phyloP scores from a whole-genome alignment of 2,888 invertebrate genomes.

The Arrhopalites spinosus region DNA sequence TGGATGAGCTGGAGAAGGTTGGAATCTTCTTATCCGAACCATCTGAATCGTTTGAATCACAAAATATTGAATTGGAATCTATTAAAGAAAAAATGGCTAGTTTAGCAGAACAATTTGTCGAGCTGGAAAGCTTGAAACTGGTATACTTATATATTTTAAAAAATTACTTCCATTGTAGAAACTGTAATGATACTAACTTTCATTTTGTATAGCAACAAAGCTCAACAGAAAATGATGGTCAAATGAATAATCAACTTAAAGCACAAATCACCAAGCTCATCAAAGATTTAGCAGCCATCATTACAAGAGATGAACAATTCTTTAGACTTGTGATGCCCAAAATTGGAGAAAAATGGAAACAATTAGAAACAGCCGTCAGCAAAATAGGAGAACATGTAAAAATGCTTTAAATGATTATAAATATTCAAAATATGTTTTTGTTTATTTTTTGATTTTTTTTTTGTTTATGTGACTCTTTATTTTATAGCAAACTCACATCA shows the following conservation, averaged over 20 bases:
- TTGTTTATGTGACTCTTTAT: conserved; percentile 2
- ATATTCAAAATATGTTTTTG: neutral
- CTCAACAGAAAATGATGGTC: neutral
- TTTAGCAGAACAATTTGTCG: conserved; percentile 18
- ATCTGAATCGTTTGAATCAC: conserved; percentile 7
- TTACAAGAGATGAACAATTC: conserved; percentile 24
- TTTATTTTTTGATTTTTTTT: conserved; percentile 13
- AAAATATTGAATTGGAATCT: conserved; percentile 25
- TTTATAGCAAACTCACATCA: conserved; percentile 42
- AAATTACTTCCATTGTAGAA: too few species aligned
- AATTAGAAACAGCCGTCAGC: conserved; percentile 12
- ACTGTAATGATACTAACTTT: too few species aligned
- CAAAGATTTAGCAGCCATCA: conserved; percentile 1
- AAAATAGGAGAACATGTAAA: conserved; percentile 31
- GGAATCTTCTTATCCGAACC: conserved; percentile 31
- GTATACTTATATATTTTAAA: neutral
- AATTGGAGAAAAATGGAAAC: conserved; percentile 33
- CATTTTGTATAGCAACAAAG: neutral
- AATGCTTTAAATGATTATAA: neutral
- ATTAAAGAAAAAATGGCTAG: conserved; percentile 24
- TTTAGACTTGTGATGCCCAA: conserved; percentile 30
- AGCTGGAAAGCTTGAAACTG: conserved; percentile 10
- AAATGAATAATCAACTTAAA: conserved; percentile 9
- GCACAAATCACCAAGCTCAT: conserved; percentile 3
- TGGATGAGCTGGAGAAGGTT: conserved; percentile 23